phyloP scores from a whole-genome alignment of 2,888 invertebrate genomes.

The Callimorpha dominula region DNA sequence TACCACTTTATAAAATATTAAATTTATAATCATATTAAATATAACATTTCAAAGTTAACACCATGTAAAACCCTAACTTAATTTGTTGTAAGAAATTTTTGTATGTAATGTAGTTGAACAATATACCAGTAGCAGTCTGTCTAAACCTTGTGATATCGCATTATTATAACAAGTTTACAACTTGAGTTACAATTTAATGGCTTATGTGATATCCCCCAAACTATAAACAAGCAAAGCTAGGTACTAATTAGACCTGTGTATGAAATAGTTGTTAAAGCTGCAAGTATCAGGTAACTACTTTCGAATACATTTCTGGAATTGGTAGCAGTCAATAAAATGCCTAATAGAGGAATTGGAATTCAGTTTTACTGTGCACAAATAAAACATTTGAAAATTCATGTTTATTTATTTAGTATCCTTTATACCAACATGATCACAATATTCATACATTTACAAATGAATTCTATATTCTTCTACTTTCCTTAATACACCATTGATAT shows the following conservation, averaged over 20 bases:
- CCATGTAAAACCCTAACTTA: slow-evolving; percentile 38
- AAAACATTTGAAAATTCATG: slow-evolving; percentile 60
- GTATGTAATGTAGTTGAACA: slow-evolving; percentile 24
- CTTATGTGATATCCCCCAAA: background rate
- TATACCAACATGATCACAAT: background rate
- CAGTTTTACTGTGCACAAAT: slow-evolving; percentile 70
- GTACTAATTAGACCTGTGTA: background rate
- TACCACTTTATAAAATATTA: slow-evolving; percentile 30
- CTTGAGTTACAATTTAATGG: background rate
- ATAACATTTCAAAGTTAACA: slow-evolving; percentile 38
- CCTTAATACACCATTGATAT: background rate
- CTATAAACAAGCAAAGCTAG: background rate
- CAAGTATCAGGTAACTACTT: background rate
- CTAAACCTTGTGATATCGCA: slow-evolving; percentile 22
- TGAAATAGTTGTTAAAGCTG: background rate
- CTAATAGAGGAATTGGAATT: slow-evolving; percentile 56
- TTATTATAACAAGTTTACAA: background rate
- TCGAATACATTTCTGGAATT: slow-evolving; percentile 64
- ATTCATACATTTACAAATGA: background rate
- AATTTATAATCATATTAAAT: slow-evolving; percentile 29
- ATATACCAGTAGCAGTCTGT: slow-evolving; percentile 25
- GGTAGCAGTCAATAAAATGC: slow-evolving; percentile 49
- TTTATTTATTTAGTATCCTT: slow-evolving; percentile 43
- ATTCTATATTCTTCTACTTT: background rate
- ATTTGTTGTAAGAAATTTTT: slow-evolving; percentile 29